Evolutionary conservation across 2,888 invertebrate species (phyloP), one percentile per base, ranked within the genome.

Genomic region (Tetanocera ferruginea): DNA sequence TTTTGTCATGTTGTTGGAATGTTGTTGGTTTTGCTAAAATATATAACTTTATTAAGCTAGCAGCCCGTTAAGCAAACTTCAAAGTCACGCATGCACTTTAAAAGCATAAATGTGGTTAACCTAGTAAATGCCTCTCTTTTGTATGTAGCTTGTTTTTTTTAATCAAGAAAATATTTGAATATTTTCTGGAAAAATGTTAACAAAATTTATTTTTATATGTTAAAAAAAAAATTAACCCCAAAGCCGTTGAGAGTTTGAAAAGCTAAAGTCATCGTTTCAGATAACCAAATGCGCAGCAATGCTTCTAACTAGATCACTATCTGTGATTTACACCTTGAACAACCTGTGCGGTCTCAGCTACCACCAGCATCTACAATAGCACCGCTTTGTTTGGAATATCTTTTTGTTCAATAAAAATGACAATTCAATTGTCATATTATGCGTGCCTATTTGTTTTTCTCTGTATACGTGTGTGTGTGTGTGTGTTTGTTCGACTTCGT

Each of bases 401-500:
- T n/a, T 31, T 25, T 31, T 34, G 14, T 31, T 31, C n/a, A 28
- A 64, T 64, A 31, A 31, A 64, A 31, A 64, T 64, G 64, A 64
- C 64, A 31, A 17, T 64, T 64, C 64, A 64, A 64, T 64, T 64
- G 64, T 34, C 31, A 64, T 31, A 64, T 64, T 64, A 31, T 64
- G n/a, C 23, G 23, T 55, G 55, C n/a, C 23, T 55, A 9, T 19
- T 5, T 55, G 8, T 19, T 55, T 55, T n/a, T 52, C 5, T 52
- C 3, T 3, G 52, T 37, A 6, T 43, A 14, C 14, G 43, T 37
- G 37, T 37, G 37, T 37, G 37, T 6, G 37, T 37, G 37, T 37
- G 37, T 37, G 37, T 43, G 43, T 3, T 43, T 43, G 57, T 60
- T 43, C 14, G 43, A 43, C 57, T 14, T 23, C 9, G 25, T 60